phyloP scores from a whole-genome alignment of 2,888 invertebrate genomes.

The Lepidonotus clava region DNA sequence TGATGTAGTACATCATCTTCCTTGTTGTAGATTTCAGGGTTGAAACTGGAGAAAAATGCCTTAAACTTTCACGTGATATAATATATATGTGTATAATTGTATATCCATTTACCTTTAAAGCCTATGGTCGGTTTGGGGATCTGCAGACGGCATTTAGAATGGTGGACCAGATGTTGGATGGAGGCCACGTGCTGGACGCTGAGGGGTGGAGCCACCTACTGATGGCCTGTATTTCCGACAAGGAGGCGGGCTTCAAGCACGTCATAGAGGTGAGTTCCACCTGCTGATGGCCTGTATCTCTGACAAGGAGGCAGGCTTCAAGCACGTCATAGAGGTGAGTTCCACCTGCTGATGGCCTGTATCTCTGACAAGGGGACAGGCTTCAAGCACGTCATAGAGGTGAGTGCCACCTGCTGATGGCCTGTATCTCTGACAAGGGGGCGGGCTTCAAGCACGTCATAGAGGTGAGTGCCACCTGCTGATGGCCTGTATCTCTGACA shows the following conservation, averaged over 20 bases:
- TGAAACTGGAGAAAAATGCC: too few relatives aligned
- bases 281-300: slow-evolving; percentile 91
- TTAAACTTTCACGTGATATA: slow-evolving; percentile 90
- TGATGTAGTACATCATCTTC: too few relatives aligned
- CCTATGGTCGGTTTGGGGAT: slow-evolving; percentile 92
- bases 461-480: slow-evolving; percentile 87
- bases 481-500: slow-evolving; percentile 91
- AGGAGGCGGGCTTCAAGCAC: slow-evolving; percentile 89
- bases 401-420: slow-evolving; percentile 89
- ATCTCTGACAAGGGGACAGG: slow-evolving; percentile 89
- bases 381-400: slow-evolving; percentile 88
- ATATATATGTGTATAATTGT: too few relatives aligned
- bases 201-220: slow-evolving; percentile 90
- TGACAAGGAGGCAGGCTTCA: slow-evolving; percentile 89
- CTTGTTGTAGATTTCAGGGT: too few relatives aligned
- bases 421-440: slow-evolving; percentile 89
- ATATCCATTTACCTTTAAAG: too few relatives aligned
- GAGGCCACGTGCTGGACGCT: slow-evolving; percentile 79
- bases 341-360: slow-evolving; percentile 88
- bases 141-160: slow-evolving; percentile 88
- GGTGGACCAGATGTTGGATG: slow-evolving; percentile 89
- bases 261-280: slow-evolving; percentile 86
- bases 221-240: slow-evolving; percentile 91
- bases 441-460: slow-evolving; percentile 91
- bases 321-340: slow-evolving; percentile 86